Evolutionary conservation across 2,888 invertebrate species (phyloP).

Genomic region (Tetragnatha montana): DNA sequence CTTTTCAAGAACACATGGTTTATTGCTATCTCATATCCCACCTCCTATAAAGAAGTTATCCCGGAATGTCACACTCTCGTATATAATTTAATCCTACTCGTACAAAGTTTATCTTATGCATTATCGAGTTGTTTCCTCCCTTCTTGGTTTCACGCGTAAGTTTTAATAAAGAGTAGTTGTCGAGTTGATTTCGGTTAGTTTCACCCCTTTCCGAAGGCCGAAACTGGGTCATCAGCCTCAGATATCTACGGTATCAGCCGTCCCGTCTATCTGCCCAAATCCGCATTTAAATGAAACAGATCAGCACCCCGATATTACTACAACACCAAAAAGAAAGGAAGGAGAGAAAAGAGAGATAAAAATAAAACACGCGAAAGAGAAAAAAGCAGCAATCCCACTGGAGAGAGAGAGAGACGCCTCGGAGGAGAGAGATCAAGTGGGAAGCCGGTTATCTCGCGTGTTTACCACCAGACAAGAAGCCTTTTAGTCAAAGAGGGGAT

Average conservation of each 20-base stretch:
- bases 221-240: neutral
- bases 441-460: slow-evolving; percentile 68
- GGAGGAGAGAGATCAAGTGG: slow-evolving; percentile 41
- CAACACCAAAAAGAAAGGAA: neutral
- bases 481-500: slow-evolving; percentile 58
- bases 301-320: slow-evolving; percentile 6
- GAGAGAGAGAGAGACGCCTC: slow-evolving; percentile 12
- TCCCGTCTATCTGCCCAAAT: neutral
- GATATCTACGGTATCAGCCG: neutral
- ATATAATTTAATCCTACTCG: no score
- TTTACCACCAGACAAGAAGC: slow-evolving; percentile 66
- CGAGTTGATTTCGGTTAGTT: no score
- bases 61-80: no score
- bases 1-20: no score
- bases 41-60: no score
- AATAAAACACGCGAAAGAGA: neutral
- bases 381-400: neutral
- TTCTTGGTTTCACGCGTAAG: no score
- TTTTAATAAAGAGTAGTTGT: no score
- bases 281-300: slow-evolving; percentile 26
- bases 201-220: neutral
- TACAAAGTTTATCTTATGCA: no score
- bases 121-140: no score
- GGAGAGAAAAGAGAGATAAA: slow-evolving; percentile 15
- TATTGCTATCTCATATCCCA: no score